Base-by-base conservation (phyloP, 2,797 vertebrate genomes). In the Cetoscarus ocellatus region DNA sequence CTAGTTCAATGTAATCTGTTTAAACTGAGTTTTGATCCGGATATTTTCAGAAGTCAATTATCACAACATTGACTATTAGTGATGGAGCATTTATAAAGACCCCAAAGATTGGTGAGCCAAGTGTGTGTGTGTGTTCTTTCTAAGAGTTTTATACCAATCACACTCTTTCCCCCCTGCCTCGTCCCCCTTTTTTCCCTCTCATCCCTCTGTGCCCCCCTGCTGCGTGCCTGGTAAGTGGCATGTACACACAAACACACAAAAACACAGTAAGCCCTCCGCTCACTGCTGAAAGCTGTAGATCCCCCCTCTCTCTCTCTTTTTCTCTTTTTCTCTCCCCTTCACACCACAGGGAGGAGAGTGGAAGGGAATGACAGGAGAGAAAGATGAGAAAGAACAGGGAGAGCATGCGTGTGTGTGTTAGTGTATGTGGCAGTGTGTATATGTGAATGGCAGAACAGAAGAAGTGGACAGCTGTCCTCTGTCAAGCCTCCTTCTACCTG, bases 401-500 rank as follows among this genome's bases (percentile, higher is more conserved):
- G 49, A 17, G 52, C 3, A 1, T 43, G 44, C 51, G 3, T 19
- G 47, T 19, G 3, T 19, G 47, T 19, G 5, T 49, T 9, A 19
- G 50, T 34, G 52, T 36, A 14, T 53, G 51, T 8, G 50, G 7
- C 38, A 17, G 62, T 50, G 52, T 49, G 48, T 49, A 18, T 49
- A n/a, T 19, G 48, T 19, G 48, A 19, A 1, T 52, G 65, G 59
- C 68, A 79, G 68, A 86, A 67, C 53, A 84, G 73, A 80, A 81
- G 58, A 74, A 77, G 67, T 79, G 88, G 86, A 85, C 88, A 86
- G 85, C 88, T 93, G 88, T 90, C 86, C 78, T 75, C 80, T 86
- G 86, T 90, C 89, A 89, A 72, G 64, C 54, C 70, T 64, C 60
- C 7, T 9, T 87, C 82, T 75, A 75, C 63, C 83, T 85, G 73